phyloP scores from a whole-genome alignment of 2,797 vertebrate species.

The Psittacula echo region DNA sequence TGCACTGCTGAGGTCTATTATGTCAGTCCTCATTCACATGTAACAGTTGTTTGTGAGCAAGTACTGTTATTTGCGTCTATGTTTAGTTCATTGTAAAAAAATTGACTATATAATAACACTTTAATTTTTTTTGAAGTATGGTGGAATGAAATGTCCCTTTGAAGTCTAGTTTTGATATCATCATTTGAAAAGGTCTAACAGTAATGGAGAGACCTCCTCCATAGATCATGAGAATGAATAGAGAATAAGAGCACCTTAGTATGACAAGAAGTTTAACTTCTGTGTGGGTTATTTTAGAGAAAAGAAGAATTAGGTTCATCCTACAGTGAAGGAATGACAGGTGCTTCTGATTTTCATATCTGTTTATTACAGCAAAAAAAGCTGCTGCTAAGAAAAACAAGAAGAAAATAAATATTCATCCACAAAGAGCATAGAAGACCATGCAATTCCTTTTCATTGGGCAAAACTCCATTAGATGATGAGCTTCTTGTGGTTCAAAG shows the following conservation, averaged over 20 bases:
- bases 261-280: neutral
- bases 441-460: neutral
- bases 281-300: neutral
- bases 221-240: neutral
- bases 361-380: neutral
- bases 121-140: neutral
- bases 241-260: neutral
- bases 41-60: neutral
- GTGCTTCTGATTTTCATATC: neutral
- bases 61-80: slow-evolving; percentile 5
- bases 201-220: neutral
- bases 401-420: neutral
- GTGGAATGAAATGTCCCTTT: neutral
- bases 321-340: neutral
- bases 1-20: neutral
- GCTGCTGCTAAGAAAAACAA: neutral
- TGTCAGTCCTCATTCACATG: slow-evolving; percentile 24
- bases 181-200: neutral
- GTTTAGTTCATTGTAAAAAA: neutral
- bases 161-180: neutral
- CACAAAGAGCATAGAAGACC: neutral
- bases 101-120: neutral
- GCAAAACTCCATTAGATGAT: neutral
- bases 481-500: neutral
- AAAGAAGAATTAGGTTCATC: neutral